These are phyloP conservation scores for Diarsia rubi DNA, from an alignment of 2,888 invertebrate species.

Conservation along the genomic window DNA sequence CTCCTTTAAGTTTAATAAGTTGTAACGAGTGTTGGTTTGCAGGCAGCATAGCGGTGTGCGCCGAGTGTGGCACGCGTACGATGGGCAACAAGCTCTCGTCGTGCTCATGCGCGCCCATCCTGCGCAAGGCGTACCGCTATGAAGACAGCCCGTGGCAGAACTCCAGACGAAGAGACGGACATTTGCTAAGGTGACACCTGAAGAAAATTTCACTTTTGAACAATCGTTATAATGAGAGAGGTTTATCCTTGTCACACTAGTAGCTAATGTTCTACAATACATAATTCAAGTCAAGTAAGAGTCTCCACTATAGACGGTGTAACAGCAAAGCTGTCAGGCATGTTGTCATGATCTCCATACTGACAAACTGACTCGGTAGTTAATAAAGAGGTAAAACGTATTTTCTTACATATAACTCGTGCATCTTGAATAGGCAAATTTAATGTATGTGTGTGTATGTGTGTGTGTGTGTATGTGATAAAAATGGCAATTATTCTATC, in stretches of 20 bases:
- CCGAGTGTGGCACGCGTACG: slow-evolving; percentile 92
- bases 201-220: background rate
- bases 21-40: slow-evolving; percentile 64
- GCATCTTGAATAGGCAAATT: background rate
- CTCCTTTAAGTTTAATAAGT: background rate
- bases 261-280: background rate
- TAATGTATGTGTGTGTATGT: no score
- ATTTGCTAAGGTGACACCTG: slow-evolving; percentile 94
- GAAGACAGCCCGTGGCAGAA: slow-evolving; percentile 99
- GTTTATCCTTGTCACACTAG: background rate
- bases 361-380: background rate
- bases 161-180: slow-evolving; percentile 95
- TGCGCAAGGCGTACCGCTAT: slow-evolving; percentile 98
- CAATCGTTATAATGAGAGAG: background rate
- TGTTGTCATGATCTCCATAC: background rate
- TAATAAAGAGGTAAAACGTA: background rate
- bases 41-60: slow-evolving; percentile 91
- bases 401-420: background rate
- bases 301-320: background rate
- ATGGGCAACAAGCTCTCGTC: slow-evolving; percentile 99
- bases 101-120: slow-evolving; percentile 98
- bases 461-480: no score
- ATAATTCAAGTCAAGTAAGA: background rate
- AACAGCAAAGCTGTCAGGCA: background rate
- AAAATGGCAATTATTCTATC: background rate